A percentile compares a stretch with the other conserved stretches of the same genome.
These are phyloP conservation scores for Pteropus rufus DNA, from an alignment of 2,797 vertebrate species.

Conservation along the genomic window DNA sequence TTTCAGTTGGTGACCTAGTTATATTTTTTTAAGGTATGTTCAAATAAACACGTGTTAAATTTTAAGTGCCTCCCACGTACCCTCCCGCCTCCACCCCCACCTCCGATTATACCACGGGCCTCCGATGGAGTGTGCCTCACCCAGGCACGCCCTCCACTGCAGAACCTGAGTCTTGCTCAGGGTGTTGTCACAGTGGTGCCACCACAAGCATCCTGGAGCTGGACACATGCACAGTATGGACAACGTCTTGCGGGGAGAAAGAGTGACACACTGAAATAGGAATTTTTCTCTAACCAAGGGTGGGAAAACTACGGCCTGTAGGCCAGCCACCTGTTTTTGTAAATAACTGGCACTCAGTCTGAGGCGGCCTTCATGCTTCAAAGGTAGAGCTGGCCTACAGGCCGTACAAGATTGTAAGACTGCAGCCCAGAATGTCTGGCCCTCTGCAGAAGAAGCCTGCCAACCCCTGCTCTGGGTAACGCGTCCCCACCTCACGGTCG, in stretches of 20 bases:
- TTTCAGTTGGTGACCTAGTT: background rate
- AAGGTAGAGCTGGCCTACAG: background rate
- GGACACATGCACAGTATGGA: background rate
- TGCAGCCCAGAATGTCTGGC: background rate
- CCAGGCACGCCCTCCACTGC: background rate
- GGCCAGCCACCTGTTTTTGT: background rate
- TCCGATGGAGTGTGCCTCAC: background rate
- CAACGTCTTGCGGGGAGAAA: background rate
- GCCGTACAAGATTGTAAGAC: background rate
- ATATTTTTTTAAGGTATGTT: background rate
- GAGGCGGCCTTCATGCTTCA: too few species aligned
- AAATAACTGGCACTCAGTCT: background rate
- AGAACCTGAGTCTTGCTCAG: background rate
- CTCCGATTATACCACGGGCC: background rate
- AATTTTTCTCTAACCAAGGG: background rate
- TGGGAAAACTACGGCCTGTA: background rate
- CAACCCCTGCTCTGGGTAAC: background rate
- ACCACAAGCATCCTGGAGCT: background rate
- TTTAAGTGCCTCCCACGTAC: background rate
- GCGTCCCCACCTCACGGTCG: background rate
- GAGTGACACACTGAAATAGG: fast-evolving
- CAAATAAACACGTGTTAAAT: background rate
- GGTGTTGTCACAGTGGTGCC: background rate
- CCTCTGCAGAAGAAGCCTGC: background rate
- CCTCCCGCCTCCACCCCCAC: background rate